Evolutionary conservation across 2,797 vertebrate species (phyloP), one percentile per base, ranked within the genome.

Genomic region (Pseudochromis fuscus): DNA sequence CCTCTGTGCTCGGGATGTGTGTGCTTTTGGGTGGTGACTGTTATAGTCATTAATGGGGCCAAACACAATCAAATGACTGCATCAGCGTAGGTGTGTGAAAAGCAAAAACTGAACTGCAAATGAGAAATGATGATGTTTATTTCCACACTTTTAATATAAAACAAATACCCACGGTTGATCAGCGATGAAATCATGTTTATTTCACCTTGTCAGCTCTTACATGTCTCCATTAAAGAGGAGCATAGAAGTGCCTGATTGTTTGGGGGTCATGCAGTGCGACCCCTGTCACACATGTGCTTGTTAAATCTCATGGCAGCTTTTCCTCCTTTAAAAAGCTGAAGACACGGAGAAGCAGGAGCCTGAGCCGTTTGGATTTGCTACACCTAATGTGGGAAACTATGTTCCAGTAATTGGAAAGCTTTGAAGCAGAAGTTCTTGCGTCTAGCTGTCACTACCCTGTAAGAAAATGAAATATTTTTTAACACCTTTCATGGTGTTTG

Each of bases 261-360:
- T 33, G 49, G 28, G 38, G 75, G 75, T 73, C 67, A 66, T 45
- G 37, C 68, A 63, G 70, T 27, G 42, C 56, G 71, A 80, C 70
- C 70, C 33, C 77, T 63, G 60, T 83, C 78, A 75, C 77, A 80
- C 65, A 53, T 37, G 40, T 59, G 52, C 57, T 79, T 76, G 59
- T 77, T 82, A 83, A 83, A 82, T 61, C 66, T 85, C 75, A 65
- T 16, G 40, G 61, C 49, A 52, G 57, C 51, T 72, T 58, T 23
- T 71, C 31, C 35, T 64, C 45, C 55, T 72, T 58, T 48, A 53
- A 72, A 81, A 63, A 70, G 48, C 23, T 13, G 8, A 35, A 78
- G 67, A 64, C 52, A 65, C 31, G 18, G 6, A 10, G 25, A 33
- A 67, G 44, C 48, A 72, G 50, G 56, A 8, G 1, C 38, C 18